Base-by-base conservation (phyloP, 1,140 invertebrate species). In the Phocides pigmalion region DNA sequence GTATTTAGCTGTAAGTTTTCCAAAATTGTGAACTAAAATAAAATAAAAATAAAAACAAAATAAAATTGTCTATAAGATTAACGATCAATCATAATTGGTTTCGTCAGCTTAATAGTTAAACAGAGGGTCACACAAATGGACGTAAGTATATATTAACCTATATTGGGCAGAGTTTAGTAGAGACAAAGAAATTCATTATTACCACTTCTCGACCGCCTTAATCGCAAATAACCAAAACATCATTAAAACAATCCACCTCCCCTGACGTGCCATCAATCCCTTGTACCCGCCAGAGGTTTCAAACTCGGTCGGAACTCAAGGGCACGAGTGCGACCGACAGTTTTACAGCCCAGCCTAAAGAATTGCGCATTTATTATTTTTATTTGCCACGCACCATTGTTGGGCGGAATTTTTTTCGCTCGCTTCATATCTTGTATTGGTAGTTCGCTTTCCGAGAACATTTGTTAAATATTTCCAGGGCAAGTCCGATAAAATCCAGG, bases 301-400 rank as follows among this genome's bases (percentile, higher is more conserved):
- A 66, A 76, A 80, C 72, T 70, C 65, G 59, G 74, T 72, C 66
- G 69, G 69, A 74, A 63, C 84, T 81, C 74, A 84, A 85, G 82
- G 84, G 72, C 81, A 63, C 78, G 72, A 69, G 62, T 84, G 84
- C 72, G 68, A 70, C 76, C 79, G 84, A 87, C 84, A 85, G 72
- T 82, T 87, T 87, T 82, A 87, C 81, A 85, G 75, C 84, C 74
- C 78, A 76, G 76, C 71, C 70, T 83, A 87, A 87, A 84, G 78
- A 80, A 85, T 87, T 79, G 80, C 79, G 70, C 82, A 85, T 87
- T 87, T 85, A 82, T 87, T 87, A 87, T 87, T 85, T 87, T 87
- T 87, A 87, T 87, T 76, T 74, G 74, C 75, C 64, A 64, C 74
- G 68, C 72, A 25, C 70, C 74, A 75, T 82, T 82, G 59, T 75